These are phyloP conservation scores for Encarsia formosa DNA, from an alignment of 2,888 invertebrate species.

Conservation along the genomic window DNA sequence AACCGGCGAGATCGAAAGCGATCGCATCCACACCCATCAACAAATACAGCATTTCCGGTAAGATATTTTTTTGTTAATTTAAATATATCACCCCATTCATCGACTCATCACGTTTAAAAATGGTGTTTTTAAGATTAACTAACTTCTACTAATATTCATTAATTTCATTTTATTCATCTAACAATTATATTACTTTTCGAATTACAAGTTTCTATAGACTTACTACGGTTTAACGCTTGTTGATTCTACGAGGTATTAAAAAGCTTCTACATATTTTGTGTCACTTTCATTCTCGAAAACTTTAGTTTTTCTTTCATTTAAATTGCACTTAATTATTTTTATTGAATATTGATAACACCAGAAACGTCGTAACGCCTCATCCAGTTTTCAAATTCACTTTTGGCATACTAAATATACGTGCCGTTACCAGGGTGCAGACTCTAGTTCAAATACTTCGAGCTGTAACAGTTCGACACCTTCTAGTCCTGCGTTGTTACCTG, in stretches of 20 bases:
- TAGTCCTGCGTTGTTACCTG: conserved; percentile 75
- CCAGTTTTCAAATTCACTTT: conserved; percentile 35
- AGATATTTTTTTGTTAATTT: conserved; percentile 32
- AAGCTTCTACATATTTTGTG: too few relatives aligned
- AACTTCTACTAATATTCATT: too few relatives aligned
- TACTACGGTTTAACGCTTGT: too few relatives aligned
- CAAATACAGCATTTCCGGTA: conserved; percentile 59
- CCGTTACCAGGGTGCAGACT: conserved; percentile 66
- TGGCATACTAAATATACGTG: conserved; percentile 36
- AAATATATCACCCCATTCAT: too few relatives aligned
- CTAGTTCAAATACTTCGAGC: conserved; percentile 90
- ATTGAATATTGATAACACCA: conserved; percentile 32
- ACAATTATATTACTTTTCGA: too few relatives aligned
- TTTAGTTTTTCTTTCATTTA: conserved; percentile 10
- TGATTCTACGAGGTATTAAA: too few relatives aligned
- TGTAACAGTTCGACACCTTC: conserved; percentile 96
- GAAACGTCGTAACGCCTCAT: conserved; percentile 35
- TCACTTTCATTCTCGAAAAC: too few relatives aligned
- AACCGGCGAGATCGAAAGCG: conserved; percentile 54
- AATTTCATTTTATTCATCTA: too few relatives aligned
- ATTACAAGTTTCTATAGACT: too few relatives aligned
- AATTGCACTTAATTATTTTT: conserved; percentile 24
- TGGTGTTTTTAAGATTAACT: too few relatives aligned
- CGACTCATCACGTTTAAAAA: too few relatives aligned
- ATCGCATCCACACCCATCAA: conserved; percentile 57